Evolutionary conservation across 2,888 invertebrate species (phyloP), one percentile per base, ranked within the genome.

Genomic region (Polia nebulosa): DNA sequence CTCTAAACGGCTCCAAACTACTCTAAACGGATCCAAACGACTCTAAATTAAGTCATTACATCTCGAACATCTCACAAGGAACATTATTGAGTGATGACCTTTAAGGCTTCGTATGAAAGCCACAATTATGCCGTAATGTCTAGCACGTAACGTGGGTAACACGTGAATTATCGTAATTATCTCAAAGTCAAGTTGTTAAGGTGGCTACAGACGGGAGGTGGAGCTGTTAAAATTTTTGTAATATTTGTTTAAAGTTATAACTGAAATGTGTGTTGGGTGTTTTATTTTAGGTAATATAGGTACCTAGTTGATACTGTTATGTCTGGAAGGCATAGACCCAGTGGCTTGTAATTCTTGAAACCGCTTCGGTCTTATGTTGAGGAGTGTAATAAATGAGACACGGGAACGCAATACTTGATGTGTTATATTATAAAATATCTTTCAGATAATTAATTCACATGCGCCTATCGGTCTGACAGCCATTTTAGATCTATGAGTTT

Each of bases 181-280:
- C 80, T 83, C 84, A 85, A 85, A 88, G 86, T 83, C 85, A 85
- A 80, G 70, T 75, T 64, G 65, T 84, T 71, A 82, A 67, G 72
- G 78, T 49, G 53, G n/a, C 27, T 55, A 57, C 62, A 80, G 66
- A 79, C 55, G 8, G 29, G 29, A 17, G 17, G 47, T 32, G 77
- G 22, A 13, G 32, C 49, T 29, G 47, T 25, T 15, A 6, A n/a
- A n/a, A n/a, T n/a, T n/a, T n/a, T n/a, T n/a, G 9, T 41, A 6
- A 29, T 36, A 5, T 63, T 73, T 47, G 45, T 73, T 15, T 17
- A n/a, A 41, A 6, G 3, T 41, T 57, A 6, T 1, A 13, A 45
- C 11, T n/a, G n/a, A n/a, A n/a, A n/a, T n/a, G n/a, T n/a, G n/a
- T n/a, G n/a, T n/a, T n/a, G n/a, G n/a, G n/a, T n/a, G n/a, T n/a